phyloP scores from a whole-genome alignment of 2,888 invertebrate species.

The Platycnemis pennipes region DNA sequence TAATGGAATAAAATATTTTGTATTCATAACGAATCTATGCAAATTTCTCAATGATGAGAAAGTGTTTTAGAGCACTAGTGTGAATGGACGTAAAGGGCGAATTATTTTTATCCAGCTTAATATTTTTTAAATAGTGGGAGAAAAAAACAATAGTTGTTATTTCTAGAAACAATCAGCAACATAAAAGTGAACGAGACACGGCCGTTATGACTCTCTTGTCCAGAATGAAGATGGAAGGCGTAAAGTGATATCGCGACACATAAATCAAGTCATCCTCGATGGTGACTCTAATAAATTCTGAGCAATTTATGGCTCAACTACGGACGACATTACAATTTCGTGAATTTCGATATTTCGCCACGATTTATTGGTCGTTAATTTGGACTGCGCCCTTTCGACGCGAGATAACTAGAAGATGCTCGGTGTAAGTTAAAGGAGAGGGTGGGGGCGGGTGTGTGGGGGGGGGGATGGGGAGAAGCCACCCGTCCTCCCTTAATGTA shows the following conservation, averaged over 20 bases:
- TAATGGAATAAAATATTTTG: no score
- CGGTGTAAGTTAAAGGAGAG: neutral
- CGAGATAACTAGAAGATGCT: conserved; percentile 50
- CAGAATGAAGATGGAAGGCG: neutral
- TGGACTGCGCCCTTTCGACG: neutral
- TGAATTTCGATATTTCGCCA: conserved; percentile 56
- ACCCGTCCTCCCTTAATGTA: neutral
- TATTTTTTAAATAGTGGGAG: no score
- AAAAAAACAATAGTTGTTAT: no score
- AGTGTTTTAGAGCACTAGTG: no score
- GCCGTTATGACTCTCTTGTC: neutral
- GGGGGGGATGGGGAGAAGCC: neutral
- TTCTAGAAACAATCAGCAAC: no score
- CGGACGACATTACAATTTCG: neutral
- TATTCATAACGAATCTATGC: no score
- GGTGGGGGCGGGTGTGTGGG: no score
- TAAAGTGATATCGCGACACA: conserved; percentile 34
- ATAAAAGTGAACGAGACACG: neutral
- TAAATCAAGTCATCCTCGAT: conserved; percentile 10
- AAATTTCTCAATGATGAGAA: no score
- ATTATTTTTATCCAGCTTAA: no score
- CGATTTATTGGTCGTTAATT: conserved; percentile 66
- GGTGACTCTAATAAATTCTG: conserved; percentile 50
- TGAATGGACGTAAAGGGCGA: no score
- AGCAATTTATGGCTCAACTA: conserved; percentile 43